Conservation (phyloP, 1,140 invertebrate species). For the Drosophila setifemur region DNA sequence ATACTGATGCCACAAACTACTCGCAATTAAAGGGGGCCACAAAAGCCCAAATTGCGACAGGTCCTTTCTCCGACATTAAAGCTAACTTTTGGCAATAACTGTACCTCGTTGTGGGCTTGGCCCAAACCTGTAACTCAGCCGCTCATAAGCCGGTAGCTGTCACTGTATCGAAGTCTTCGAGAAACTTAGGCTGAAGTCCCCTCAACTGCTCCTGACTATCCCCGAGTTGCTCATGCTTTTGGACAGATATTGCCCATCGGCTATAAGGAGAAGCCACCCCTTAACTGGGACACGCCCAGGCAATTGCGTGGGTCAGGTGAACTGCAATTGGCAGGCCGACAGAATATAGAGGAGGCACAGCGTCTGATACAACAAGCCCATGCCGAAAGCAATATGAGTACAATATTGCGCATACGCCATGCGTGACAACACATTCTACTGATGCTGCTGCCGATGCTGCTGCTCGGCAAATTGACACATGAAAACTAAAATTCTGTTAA, state of each 20-base stretch:
- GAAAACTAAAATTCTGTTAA: slow-evolving; percentile 43
- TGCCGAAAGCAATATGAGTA: slow-evolving; percentile 1
- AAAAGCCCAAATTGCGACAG: not conserved
- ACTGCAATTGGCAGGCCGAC: slow-evolving; percentile 66
- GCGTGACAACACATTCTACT: slow-evolving; percentile 47
- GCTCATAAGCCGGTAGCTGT: slow-evolving; percentile 10
- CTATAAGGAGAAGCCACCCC: slow-evolving; percentile 32
- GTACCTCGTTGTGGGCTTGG: slow-evolving; percentile 8
- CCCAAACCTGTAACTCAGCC: not conserved
- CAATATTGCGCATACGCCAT: slow-evolving; percentile 53
- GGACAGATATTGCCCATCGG: slow-evolving; percentile 22
- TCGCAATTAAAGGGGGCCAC: slow-evolving; percentile 4
- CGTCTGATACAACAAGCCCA: slow-evolving; percentile 30
- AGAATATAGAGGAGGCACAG: slow-evolving; percentile 1
- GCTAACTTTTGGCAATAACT: slow-evolving; percentile 31
- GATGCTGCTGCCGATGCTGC: not conserved
- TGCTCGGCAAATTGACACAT: slow-evolving; percentile 32
- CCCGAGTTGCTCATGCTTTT: not conserved
- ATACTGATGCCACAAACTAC: not conserved
- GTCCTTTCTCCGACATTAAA: not conserved
- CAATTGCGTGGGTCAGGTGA: slow-evolving; percentile 59
- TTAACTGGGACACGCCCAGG: slow-evolving; percentile 39
- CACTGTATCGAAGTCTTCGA: slow-evolving; percentile 17
- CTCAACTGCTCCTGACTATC: too few relatives aligned
- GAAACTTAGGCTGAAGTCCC: slow-evolving; percentile 14